phyloP scores from a whole-genome alignment of 1,140 invertebrate species.

The Coptotermes formosanus region DNA sequence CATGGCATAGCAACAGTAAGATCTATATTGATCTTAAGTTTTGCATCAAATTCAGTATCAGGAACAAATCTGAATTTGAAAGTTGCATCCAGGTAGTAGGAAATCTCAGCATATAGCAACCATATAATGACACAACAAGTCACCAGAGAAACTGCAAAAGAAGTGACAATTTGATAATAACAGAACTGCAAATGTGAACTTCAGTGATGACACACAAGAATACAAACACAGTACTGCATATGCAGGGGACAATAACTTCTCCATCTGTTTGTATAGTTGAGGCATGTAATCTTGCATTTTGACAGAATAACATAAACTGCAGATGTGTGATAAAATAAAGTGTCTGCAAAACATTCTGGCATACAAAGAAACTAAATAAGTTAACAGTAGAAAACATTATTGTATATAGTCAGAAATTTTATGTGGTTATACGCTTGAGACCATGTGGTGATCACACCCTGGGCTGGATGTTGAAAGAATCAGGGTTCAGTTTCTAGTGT shows the following conservation, averaged over 20 bases:
- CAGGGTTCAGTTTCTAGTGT: too few species aligned
- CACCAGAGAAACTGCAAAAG: conserved; percentile 73
- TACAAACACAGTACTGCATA: neutral
- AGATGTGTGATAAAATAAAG: too few species aligned
- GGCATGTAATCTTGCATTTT: too few species aligned
- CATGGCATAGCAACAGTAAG: conserved; percentile 94
- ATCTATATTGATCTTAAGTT: conserved; percentile 90
- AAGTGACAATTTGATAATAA: conserved; percentile 35
- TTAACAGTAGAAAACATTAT: too few species aligned
- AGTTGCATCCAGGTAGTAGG: conserved; percentile 79
- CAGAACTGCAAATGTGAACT: neutral
- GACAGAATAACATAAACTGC: too few species aligned
- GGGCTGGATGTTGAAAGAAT: too few species aligned
- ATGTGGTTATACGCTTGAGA: too few species aligned
- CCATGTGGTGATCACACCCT: too few species aligned
- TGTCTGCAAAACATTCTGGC: too few species aligned
- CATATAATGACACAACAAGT: conserved; percentile 74
- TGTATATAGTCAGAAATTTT: too few species aligned
- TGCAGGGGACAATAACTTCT: neutral
- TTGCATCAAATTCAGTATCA: conserved; percentile 84
- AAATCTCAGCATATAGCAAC: conserved; percentile 78
- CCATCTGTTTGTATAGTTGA: too few species aligned
- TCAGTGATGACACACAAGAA: neutral
- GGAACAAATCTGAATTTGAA: conserved; percentile 86
- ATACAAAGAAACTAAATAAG: too few species aligned